Conservation (phyloP, 2,113 vertebrate genomes). For the Suncus etruscus region DNA sequence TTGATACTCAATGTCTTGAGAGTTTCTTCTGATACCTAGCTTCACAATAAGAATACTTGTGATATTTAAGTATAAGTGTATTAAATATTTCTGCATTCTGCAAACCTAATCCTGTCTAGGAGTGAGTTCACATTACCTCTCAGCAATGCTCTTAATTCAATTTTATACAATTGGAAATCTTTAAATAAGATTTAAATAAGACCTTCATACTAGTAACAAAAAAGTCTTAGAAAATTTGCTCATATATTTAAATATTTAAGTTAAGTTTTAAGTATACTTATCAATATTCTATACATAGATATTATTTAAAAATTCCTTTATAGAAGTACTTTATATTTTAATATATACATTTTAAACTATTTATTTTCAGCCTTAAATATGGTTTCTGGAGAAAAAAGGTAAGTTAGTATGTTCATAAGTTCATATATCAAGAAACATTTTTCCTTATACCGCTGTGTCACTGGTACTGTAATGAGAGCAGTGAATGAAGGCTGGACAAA, state of each 20-base stretch:
- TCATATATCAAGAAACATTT: conserved; percentile 21
- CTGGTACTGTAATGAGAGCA: background rate
- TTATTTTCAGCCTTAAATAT: conserved; percentile 1
- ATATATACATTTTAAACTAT: conserved; percentile 3
- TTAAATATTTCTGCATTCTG: background rate
- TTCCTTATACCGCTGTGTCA: background rate
- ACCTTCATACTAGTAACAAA: conserved; percentile 12
- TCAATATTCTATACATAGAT: conserved; percentile 14
- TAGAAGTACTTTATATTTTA: background rate
- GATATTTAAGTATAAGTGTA: background rate
- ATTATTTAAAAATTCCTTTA: background rate
- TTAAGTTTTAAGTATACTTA: conserved; percentile 38
- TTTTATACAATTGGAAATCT: background rate
- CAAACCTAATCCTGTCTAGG: background rate
- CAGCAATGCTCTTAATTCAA: background rate
- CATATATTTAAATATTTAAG: background rate
- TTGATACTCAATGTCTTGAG: background rate
- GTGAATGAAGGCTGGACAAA: background rate
- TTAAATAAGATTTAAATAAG: conserved; percentile 31
- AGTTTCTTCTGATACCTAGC: background rate
- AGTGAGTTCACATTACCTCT: conserved; percentile 42
- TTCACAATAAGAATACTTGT: conserved; percentile 22
- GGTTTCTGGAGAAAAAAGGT: conserved; percentile 31
- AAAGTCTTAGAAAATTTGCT: background rate
- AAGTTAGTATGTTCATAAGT: background rate